Conservation (phyloP, 2,797 vertebrate species). For the Luscinia luscinia region DNA sequence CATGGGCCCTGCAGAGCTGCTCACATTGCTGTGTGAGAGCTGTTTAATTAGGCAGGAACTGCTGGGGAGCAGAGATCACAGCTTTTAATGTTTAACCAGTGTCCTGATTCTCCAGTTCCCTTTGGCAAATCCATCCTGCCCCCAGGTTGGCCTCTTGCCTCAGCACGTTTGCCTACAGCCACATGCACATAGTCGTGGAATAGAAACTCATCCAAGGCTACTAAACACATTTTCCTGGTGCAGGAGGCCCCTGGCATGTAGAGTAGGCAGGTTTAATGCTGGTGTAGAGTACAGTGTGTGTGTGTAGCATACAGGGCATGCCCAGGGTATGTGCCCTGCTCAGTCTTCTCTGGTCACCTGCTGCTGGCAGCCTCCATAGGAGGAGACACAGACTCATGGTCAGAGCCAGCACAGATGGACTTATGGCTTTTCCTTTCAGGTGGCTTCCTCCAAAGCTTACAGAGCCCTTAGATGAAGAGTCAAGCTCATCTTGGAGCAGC, state of each 20-base stretch:
- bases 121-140: neutral
- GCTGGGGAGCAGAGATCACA: accelerated
- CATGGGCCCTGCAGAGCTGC: accelerated
- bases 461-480: neutral
- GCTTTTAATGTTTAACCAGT: neutral
- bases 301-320: neutral
- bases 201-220: neutral
- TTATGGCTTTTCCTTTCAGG: neutral
- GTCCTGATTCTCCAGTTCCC: neutral
- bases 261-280: neutral
- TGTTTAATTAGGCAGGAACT: neutral
- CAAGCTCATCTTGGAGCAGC: neutral
- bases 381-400: accelerated
- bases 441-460: constrained; percentile 51
- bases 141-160: neutral
- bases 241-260: neutral
- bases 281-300: no score
- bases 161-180: neutral
- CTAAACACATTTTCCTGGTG: neutral
- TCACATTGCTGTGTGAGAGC: accelerated
- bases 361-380: neutral
- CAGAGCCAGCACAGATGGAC: neutral
- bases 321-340: neutral
- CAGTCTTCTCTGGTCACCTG: neutral
- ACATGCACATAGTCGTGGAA: accelerated